These are phyloP conservation scores for Zaprionus obscuricornis DNA, from an alignment of 2,888 invertebrate species.

Conservation along the genomic window DNA sequence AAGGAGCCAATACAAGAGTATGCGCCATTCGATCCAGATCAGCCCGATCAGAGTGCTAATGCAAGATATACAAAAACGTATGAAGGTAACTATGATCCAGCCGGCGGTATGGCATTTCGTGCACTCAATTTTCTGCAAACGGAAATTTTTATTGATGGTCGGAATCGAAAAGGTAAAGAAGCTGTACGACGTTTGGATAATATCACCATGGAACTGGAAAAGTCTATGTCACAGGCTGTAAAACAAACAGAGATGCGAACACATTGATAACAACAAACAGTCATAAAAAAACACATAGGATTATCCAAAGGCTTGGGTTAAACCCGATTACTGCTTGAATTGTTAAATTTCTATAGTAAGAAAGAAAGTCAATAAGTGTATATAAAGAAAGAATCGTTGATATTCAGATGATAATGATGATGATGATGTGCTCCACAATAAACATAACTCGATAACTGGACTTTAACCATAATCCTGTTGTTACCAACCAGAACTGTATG, in stretches of 20 bases:
- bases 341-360: constrained; percentile 41
- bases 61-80: constrained; percentile 41
- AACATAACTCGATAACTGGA: too few species aligned
- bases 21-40: constrained; percentile 73
- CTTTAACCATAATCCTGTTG: too few species aligned
- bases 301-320: constrained; percentile 15
- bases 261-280: constrained; percentile 23
- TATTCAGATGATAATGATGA: too few species aligned
- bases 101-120: constrained; percentile 77
- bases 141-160: constrained; percentile 73
- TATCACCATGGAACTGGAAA: constrained; percentile 38
- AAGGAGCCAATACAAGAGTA: constrained; percentile 73
- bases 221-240: constrained; percentile 36
- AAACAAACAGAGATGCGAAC: constrained; percentile 8
- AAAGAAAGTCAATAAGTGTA: constrained; percentile 58
- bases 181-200: constrained; percentile 34
- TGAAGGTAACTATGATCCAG: constrained; percentile 76
- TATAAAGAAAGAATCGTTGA: constrained; percentile 15
- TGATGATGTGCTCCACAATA: too few species aligned
- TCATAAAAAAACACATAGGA: constrained; percentile 26
- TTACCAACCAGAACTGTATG: too few species aligned
- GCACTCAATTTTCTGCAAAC: constrained; percentile 82
- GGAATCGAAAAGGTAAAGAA: constrained; percentile 38
- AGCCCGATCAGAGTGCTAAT: constrained; percentile 65
- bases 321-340: constrained; percentile 25